Percentiles rank a stretch among this genome's conserved stretches.
These are phyloP conservation scores for Capreolus pygargus DNA, from an alignment of 2,113 vertebrate genomes.

Conservation along the genomic window DNA sequence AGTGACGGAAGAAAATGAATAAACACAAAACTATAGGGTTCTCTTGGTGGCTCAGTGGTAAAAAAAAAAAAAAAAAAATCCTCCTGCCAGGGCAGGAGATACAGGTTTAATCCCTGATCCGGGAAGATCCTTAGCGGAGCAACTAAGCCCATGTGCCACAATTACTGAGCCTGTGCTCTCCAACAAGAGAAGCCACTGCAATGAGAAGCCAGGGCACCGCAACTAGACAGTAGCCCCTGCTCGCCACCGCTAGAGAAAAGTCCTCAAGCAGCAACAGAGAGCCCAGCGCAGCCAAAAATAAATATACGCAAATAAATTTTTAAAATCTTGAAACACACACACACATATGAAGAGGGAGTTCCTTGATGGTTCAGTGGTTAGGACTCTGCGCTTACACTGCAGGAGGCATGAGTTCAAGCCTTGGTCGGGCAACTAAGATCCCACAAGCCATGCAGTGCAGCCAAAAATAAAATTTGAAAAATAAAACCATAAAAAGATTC, in stretches of 20 bases:
- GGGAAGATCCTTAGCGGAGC: not conserved
- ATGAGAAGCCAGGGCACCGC: not conserved
- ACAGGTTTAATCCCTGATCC: not conserved
- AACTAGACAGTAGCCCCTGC: not conserved
- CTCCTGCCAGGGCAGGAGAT: not conserved
- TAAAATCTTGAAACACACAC: not conserved
- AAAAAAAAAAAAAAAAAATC: not conserved
- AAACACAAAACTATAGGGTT: not conserved
- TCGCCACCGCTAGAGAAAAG: not conserved
- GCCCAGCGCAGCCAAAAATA: not conserved
- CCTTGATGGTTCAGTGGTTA: not conserved
- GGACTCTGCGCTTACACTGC: not conserved
- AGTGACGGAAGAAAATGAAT: not conserved
- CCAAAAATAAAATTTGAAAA: not conserved
- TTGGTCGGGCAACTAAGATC: not conserved
- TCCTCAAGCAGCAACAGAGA: not conserved
- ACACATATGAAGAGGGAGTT: not conserved
- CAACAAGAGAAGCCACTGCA: not conserved
- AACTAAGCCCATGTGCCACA: not conserved
- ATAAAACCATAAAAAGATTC: not conserved
- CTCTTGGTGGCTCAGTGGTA: not conserved
- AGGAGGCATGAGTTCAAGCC: not conserved
- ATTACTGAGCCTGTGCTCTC: not conserved
- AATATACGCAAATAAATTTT: not conserved
- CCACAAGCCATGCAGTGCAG: fast-evolving